Conservation (phyloP, 2,888 invertebrate genomes). For the Pristionchus japonicus region DNA sequence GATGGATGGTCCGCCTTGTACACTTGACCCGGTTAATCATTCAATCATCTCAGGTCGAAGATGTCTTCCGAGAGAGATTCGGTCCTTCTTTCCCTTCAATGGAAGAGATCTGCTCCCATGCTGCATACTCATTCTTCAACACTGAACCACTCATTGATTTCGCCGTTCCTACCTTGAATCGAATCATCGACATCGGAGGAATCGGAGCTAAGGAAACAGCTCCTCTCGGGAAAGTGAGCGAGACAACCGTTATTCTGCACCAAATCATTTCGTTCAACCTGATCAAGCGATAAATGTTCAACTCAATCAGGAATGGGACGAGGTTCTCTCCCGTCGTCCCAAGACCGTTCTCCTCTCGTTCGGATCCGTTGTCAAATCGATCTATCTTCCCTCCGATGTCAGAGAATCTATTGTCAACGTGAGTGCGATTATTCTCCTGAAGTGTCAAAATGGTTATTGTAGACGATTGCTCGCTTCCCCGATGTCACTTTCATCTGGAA, state of each 20-base stretch:
- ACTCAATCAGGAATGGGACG: slow-evolving; percentile 19
- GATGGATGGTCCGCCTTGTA: not conserved
- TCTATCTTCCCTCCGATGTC: not conserved
- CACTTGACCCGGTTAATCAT: not conserved
- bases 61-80: not conserved
- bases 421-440: not conserved
- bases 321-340: not conserved
- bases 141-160: slow-evolving; percentile 30
- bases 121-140: not conserved
- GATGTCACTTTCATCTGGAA: slow-evolving; percentile 46
- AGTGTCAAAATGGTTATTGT: not conserved
- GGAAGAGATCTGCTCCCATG: not conserved
- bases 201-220: not conserved
- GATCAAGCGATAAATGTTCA: no score
- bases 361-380: not conserved
- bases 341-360: not conserved
- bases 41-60: not conserved
- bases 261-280: no score
- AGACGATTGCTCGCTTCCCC: slow-evolving; percentile 7
- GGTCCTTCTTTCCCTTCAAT: not conserved
- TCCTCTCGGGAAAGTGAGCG: not conserved
- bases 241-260: no score
- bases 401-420: slow-evolving; percentile 1
- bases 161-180: slow-evolving; percentile 15
- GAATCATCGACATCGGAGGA: slow-evolving; percentile 12